Conservation (phyloP, 2,888 invertebrate species). For the Xestia c-nigrum region DNA sequence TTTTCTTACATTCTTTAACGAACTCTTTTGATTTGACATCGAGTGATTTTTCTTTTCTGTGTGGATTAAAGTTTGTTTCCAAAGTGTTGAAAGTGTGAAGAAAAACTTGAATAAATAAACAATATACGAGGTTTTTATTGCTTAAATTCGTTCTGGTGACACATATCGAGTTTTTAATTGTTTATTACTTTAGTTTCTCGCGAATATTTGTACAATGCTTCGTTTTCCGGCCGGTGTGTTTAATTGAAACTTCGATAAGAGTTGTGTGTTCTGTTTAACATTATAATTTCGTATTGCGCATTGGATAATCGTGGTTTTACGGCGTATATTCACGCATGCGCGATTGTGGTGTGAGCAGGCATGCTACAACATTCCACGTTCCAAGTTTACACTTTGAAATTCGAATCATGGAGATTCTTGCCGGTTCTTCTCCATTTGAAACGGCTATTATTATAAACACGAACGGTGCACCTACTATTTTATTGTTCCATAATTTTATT, state of each 20-base stretch:
- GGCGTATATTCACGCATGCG: constrained; percentile 40
- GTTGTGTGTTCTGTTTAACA: constrained; percentile 51
- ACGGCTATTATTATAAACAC: background rate
- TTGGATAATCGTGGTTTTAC: constrained; percentile 38
- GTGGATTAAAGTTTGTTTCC: constrained; percentile 33
- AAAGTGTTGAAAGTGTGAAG: constrained; percentile 33
- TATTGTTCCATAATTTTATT: background rate
- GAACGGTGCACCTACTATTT: background rate
- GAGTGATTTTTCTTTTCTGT: constrained; percentile 38
- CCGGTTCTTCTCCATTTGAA: background rate
- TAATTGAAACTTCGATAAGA: constrained; percentile 58
- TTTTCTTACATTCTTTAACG: constrained; percentile 23
- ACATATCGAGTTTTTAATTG: constrained; percentile 65
- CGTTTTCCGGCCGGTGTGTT: constrained; percentile 31
- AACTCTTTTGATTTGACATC: constrained; percentile 22
- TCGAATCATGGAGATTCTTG: background rate
- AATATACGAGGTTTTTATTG: constrained; percentile 62
- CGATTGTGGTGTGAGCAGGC: constrained; percentile 31
- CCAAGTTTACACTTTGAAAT: background rate
- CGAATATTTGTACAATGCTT: constrained; percentile 21
- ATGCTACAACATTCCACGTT: background rate
- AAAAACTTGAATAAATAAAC: constrained; percentile 18
- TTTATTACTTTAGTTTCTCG: constrained; percentile 36
- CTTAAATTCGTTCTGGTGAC: constrained; percentile 78
- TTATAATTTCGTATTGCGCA: constrained; percentile 41